Percentiles rank a stretch among this genome's conserved stretches.
Conservation (phyloP, 2,888 invertebrate genomes). For the Nipponacmea schrenckii region DNA sequence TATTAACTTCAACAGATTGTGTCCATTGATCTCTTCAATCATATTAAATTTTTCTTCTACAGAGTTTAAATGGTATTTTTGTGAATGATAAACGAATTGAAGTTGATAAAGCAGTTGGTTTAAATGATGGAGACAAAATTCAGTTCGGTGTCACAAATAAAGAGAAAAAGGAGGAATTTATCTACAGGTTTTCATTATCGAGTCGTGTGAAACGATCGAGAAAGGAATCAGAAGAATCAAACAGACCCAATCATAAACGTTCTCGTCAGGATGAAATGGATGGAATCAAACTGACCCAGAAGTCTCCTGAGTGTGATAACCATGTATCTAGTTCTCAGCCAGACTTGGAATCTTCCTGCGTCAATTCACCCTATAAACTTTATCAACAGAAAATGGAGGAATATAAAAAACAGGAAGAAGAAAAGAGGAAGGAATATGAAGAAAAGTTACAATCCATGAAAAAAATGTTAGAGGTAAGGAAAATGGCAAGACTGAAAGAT, state of each 20-base stretch:
- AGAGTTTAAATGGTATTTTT: conserved; percentile 62
- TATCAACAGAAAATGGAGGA: conserved; percentile 40
- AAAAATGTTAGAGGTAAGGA: conserved; percentile 31
- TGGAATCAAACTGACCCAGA: not conserved
- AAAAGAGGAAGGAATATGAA: conserved; percentile 44
- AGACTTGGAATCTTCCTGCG: not conserved
- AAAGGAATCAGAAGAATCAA: conserved; percentile 24
- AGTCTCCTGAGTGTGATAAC: not conserved
- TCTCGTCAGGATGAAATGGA: not conserved
- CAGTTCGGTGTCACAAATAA: conserved; percentile 51
- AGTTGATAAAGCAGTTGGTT: conserved; percentile 32
- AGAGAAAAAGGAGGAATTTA: conserved; percentile 46
- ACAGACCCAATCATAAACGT: not conserved
- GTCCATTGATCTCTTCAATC: too few relatives aligned
- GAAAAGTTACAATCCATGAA: conserved; percentile 45
- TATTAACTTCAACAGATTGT: too few relatives aligned
- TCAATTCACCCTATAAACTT: conserved; percentile 34
- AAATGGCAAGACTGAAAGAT: too few relatives aligned
- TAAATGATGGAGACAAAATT: conserved; percentile 54
- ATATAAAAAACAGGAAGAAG: conserved; percentile 35
- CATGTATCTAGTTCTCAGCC: conserved; percentile 1
- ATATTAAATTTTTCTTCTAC: conserved; percentile 13
- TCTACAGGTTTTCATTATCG: conserved; percentile 46
- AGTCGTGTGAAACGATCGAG: conserved; percentile 39
- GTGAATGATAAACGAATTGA: conserved; percentile 51